These are phyloP conservation scores for Rhodeus uyekii DNA, from an alignment of 2,797 vertebrate genomes.

Conservation along the genomic window DNA sequence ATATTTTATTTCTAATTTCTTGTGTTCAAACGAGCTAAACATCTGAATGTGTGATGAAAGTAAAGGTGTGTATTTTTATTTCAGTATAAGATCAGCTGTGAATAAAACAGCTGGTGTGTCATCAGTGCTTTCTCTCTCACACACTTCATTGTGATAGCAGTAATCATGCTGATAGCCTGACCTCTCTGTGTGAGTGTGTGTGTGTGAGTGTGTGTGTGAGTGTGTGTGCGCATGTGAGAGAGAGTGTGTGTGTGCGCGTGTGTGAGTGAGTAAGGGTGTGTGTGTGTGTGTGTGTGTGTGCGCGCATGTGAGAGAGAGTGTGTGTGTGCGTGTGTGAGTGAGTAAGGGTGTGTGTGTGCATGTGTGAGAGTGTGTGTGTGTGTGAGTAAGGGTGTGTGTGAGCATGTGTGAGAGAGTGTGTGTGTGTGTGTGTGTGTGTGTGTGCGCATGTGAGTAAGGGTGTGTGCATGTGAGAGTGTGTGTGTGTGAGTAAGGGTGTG, in stretches of 20 bases:
- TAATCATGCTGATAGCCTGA: not conserved
- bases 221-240: no score
- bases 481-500: not conserved
- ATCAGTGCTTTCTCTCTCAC: no score
- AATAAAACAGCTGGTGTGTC: no score
- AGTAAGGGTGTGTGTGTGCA: not conserved
- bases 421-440: not conserved
- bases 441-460: no score
- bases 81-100: no score
- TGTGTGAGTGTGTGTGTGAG: no score
- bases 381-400: not conserved
- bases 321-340: not conserved
- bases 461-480: not conserved
- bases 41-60: no score
- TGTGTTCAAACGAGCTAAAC: no score
- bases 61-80: no score
- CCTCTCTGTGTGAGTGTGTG: no score
- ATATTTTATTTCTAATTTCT: not conserved
- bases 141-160: slow-evolving; percentile 33
- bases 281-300: slow-evolving; percentile 11
- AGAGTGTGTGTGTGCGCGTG: rapidly evolving
- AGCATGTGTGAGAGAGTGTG: not conserved
- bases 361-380: not conserved
- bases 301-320: not conserved
- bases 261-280: not conserved